These are phyloP conservation scores for Drosophila rhopaloa DNA, from an alignment of 1,140 invertebrate species.

Conservation along the genomic window DNA sequence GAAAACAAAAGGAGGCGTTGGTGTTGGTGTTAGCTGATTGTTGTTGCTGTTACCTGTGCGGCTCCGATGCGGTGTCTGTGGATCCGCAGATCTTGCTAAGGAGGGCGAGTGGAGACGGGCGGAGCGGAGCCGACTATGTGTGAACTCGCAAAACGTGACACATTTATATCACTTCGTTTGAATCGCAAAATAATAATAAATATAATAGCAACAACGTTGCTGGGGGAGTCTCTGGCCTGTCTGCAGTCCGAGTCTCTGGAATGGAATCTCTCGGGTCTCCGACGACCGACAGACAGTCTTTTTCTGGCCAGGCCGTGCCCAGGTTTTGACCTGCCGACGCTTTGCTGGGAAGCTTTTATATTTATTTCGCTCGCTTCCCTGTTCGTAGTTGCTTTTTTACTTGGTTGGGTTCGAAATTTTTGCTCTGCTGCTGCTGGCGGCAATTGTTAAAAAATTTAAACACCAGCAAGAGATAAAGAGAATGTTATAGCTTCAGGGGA, in stretches of 20 bases:
- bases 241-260: conserved; percentile 44
- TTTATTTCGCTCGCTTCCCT: conserved; percentile 42
- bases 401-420: conserved; percentile 60
- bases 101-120: conserved; percentile 6
- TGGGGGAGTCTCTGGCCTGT: conserved; percentile 46
- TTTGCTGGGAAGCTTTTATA: conserved; percentile 57
- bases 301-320: conserved; percentile 59
- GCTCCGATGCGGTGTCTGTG: conserved; percentile 36
- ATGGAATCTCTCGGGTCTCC: conserved; percentile 58
- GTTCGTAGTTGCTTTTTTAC: conserved; percentile 20
- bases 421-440: conserved; percentile 47
- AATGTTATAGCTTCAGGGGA: conserved; percentile 49
- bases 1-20: conserved; percentile 82
- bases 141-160: conserved; percentile 83
- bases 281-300: conserved; percentile 27
- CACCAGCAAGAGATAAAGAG: conserved; percentile 47
- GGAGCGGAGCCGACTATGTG: conserved; percentile 66
- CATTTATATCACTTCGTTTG: conserved; percentile 83
- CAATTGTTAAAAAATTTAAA: conserved; percentile 54
- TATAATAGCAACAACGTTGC: conserved; percentile 73
- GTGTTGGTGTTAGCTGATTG: conserved; percentile 80
- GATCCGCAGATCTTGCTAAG: conserved; percentile 28
- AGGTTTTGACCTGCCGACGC: conserved; percentile 76
- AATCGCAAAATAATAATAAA: conserved; percentile 84
- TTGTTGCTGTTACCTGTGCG: conserved; percentile 66